A percentile compares a stretch with the other conserved stretches of the same genome.
Evolutionary conservation across 92 coral and sea anemone species (phyloP).

Genomic region (Scolanthus callimorphus): DNA sequence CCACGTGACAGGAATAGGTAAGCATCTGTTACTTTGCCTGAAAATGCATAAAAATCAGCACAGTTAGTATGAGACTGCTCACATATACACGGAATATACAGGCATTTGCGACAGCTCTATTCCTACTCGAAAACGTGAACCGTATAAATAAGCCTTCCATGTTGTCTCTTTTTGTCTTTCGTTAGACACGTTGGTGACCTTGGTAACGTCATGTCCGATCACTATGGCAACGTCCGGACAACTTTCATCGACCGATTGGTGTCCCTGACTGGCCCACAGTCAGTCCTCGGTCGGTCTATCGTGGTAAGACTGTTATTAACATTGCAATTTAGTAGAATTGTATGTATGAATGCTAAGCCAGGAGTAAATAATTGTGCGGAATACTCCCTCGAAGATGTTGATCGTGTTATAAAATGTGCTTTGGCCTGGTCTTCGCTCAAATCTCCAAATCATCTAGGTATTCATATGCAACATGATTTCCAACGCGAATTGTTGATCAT

Average conservation of each 20-base stretch:
- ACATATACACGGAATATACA: too few species aligned
- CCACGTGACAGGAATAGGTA: constrained; percentile 52
- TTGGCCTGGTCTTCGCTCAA: too few species aligned
- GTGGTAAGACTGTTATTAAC: constrained; percentile 38
- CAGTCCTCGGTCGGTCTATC: constrained; percentile 70
- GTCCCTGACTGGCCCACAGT: constrained; percentile 34
- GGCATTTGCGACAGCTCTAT: too few species aligned
- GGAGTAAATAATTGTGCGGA: too few species aligned
- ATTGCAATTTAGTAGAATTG: neutral
- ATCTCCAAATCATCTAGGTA: too few species aligned
- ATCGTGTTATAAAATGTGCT: too few species aligned
- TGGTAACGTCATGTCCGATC: constrained; percentile 52
- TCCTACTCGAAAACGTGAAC: too few species aligned
- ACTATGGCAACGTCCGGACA: constrained; percentile 22
- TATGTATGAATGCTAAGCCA: neutral
- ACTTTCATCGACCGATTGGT: constrained; percentile 21
- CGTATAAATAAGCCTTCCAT: too few species aligned
- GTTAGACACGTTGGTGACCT: constrained; percentile 72
- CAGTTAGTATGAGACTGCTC: too few species aligned
- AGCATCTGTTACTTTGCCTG: neutral
- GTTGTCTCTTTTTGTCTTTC: neutral
- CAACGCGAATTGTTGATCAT: too few species aligned
- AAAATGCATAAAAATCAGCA: neutral
- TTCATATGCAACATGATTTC: neutral
- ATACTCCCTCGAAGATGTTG: too few species aligned